Evolutionary conservation across 2,888 invertebrate species (phyloP), one percentile per base, ranked within the genome.

Genomic region (Cylindroiulus punctatus): DNA sequence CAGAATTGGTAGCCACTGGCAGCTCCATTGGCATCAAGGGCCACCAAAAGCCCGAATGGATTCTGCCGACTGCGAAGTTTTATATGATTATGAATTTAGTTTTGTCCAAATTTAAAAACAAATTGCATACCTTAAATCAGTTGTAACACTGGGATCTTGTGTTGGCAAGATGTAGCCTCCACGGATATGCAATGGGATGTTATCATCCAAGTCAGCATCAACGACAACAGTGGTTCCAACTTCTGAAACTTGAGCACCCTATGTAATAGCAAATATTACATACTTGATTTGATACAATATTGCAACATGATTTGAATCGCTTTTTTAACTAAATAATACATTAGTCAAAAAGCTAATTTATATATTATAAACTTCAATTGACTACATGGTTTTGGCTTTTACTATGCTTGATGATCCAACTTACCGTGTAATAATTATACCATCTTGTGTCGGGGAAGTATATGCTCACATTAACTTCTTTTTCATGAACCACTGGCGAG

Each of bases 381-480:
- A n/a, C n/a, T n/a, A n/a, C n/a, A n/a, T n/a, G n/a, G n/a, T n/a
- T n/a, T n/a, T n/a, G n/a, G n/a, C n/a, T n/a, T n/a, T n/a, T n/a
- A n/a, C n/a, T n/a, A n/a, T n/a, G n/a, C n/a, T n/a, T n/a, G n/a
- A n/a, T n/a, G n/a, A n/a, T n/a, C n/a, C 7, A 44, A 17, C 84
- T 86, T 86, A 90, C 90, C 87, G 88, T 88, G 87, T 89, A 89
- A 87, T 89, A 90, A 86, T 89, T 89, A 88, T 89, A 90, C 90
- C 90, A 90, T 19, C 88, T 86, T 30, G 89, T 89, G 22, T 88
- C 87, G 1, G 90, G 90, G 88, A 90, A 89, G 40, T 87, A 87
- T 36, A 86, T 88, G 89, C 89, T 88, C 89, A 90, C 90, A 89
- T 87, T 89, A 89, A 57, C 89, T 19, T 81, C 86, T 10, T 87